Evolutionary conservation across 2,113 vertebrate genomes (phyloP).

Genomic region (Aramus guarauna): DNA sequence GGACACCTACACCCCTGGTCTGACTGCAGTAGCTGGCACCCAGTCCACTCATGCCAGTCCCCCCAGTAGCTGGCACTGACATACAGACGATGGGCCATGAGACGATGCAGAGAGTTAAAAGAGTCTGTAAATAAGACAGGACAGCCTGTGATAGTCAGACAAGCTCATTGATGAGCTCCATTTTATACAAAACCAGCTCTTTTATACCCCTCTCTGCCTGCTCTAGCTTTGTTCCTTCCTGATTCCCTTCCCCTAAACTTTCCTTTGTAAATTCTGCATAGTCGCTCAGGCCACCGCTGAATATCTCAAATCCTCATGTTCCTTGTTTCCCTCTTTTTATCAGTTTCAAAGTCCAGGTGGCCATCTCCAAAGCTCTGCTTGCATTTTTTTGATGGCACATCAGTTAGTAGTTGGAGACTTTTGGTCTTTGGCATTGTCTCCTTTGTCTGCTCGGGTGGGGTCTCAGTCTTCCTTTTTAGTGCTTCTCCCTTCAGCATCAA

Average conservation of each 20-base stretch:
- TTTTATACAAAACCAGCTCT: not conserved
- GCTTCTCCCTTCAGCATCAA: not conserved
- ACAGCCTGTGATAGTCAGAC: not conserved
- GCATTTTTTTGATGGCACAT: not conserved
- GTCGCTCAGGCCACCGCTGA: accelerated
- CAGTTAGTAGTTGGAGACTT: not conserved
- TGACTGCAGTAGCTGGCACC: accelerated
- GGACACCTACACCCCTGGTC: not conserved
- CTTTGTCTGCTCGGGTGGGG: accelerated
- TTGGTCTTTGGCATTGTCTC: not conserved
- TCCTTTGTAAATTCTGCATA: not conserved
- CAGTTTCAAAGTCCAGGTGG: not conserved
- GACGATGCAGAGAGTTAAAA: not conserved
- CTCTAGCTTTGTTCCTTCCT: not conserved
- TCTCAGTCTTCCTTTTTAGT: not conserved
- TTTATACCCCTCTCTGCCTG: not conserved
- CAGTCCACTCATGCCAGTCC: not conserved
- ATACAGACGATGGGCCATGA: not conserved
- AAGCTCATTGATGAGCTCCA: accelerated
- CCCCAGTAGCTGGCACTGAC: not conserved
- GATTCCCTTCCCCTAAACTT: not conserved
- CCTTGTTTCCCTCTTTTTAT: not conserved
- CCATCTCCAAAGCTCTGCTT: not conserved
- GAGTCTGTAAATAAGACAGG: not conserved
- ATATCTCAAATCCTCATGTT: not conserved